Evolutionary conservation across 1,140 invertebrate species (phyloP).

Genomic region (Arctopsyche grandis): DNA sequence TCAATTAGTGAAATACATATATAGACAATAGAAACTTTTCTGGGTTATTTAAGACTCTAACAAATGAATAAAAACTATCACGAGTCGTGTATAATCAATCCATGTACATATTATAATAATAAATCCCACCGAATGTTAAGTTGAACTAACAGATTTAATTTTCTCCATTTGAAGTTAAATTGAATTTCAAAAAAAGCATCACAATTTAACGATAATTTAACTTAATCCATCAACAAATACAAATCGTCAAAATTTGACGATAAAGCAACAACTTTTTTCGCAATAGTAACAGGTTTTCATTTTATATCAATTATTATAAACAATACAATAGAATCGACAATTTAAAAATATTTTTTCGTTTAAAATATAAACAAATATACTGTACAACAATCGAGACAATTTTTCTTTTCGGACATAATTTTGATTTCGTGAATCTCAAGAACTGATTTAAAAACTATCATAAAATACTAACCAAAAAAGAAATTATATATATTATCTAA

Average conservation of each 20-base stretch:
- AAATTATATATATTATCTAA: constrained; percentile 34
- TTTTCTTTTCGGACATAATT: constrained; percentile 47
- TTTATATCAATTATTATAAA: constrained; percentile 55
- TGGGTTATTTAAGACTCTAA: constrained; percentile 50
- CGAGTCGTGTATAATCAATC: constrained; percentile 50
- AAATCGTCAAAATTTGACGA: constrained; percentile 53
- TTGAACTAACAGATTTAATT: constrained; percentile 40
- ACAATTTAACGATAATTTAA: constrained; percentile 50
- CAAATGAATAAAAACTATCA: constrained; percentile 40
- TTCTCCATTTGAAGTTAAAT: constrained; percentile 37
- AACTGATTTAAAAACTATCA: constrained; percentile 30
- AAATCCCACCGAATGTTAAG: constrained; percentile 16
- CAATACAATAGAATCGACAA: constrained; percentile 54
- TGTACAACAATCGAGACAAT: constrained; percentile 48
- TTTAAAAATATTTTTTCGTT: constrained; percentile 48
- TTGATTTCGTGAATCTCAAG: constrained; percentile 39
- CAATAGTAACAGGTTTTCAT: constrained; percentile 55
- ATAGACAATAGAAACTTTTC: constrained; percentile 42
- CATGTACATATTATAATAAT: constrained; percentile 48
- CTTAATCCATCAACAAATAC: constrained; percentile 41
- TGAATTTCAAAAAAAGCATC: constrained; percentile 35
- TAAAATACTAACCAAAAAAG: not conserved
- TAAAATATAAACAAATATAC: constrained; percentile 42
- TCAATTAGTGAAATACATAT: constrained; percentile 33
- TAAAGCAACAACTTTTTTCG: constrained; percentile 53